Evolutionary conservation across 2,113 vertebrate genomes (phyloP).

Genomic region (Entomyzon cyanotis): DNA sequence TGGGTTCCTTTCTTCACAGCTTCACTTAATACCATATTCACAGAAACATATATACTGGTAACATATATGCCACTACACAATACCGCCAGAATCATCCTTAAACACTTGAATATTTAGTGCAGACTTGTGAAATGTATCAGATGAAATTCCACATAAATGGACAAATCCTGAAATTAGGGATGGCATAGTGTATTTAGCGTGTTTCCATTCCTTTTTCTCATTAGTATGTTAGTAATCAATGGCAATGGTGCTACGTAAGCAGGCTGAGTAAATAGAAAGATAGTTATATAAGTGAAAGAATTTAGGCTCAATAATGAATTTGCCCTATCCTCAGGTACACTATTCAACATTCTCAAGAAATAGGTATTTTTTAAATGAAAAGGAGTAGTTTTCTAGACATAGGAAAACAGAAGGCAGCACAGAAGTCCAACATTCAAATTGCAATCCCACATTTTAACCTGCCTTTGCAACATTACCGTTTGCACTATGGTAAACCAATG

Average conservation of each 20-base stretch:
- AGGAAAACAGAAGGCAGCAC: conserved; percentile 55
- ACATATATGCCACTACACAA: conserved; percentile 62
- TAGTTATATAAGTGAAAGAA: conserved; percentile 35
- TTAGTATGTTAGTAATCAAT: conserved; percentile 59
- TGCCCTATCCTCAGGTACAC: conserved; percentile 61
- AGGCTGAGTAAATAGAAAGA: conserved; percentile 50
- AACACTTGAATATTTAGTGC: conserved; percentile 88
- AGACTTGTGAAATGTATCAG: conserved; percentile 80
- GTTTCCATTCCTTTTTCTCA: conserved; percentile 69
- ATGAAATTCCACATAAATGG: conserved; percentile 77
- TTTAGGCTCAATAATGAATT: conserved; percentile 7
- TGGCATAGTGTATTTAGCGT: conserved; percentile 24
- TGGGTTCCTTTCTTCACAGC: conserved; percentile 58
- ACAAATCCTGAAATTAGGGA: conserved; percentile 61
- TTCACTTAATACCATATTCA: conserved; percentile 62
- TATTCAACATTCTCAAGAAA: conserved; percentile 60
- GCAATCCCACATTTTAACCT: conserved; percentile 70
- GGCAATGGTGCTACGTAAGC: conserved; percentile 75
- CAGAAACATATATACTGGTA: conserved; percentile 62
- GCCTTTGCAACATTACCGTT: conserved; percentile 85
- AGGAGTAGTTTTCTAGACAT: conserved; percentile 43
- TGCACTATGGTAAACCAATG: conserved; percentile 91
- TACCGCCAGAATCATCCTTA: conserved; percentile 76
- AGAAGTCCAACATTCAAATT: conserved; percentile 31
- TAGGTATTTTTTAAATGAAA: conserved; percentile 54